Evolutionary conservation across 2,888 invertebrate genomes (phyloP).

Genomic region (Ametastegia equiseti): DNA sequence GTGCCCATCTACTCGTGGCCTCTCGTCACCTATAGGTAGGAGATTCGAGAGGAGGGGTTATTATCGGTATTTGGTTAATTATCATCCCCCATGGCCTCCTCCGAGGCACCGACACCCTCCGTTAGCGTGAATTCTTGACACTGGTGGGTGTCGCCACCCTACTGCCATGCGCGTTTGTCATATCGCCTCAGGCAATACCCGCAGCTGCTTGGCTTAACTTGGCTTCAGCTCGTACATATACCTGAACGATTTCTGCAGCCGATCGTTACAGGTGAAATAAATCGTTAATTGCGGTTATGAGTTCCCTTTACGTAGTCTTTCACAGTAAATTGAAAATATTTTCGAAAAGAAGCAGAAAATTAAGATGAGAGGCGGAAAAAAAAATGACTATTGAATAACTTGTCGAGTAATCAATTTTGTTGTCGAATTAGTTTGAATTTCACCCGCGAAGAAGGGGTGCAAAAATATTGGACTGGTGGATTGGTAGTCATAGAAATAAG

Average conservation of each 20-base stretch:
- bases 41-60: slow-evolving; percentile 64
- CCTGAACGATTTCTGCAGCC: not conserved
- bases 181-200: slow-evolving; percentile 72
- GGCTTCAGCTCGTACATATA: not conserved
- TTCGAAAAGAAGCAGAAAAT: no score
- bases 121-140: slow-evolving; percentile 74
- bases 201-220: slow-evolving; percentile 1
- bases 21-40: not conserved
- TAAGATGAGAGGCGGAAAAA: not conserved
- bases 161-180: slow-evolving; percentile 74
- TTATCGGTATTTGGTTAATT: slow-evolving; percentile 75
- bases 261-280: not conserved
- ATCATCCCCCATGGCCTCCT: slow-evolving; percentile 67
- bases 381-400: not conserved
- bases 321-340: not conserved
- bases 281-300: not conserved
- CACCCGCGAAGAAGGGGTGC: not conserved
- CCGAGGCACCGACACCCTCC: slow-evolving; percentile 54
- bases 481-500: not conserved
- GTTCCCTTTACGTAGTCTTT: not conserved
- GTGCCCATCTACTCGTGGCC: not conserved
- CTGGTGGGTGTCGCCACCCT: slow-evolving; percentile 72
- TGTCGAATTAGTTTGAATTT: not conserved
- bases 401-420: not conserved
- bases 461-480: not conserved